Evolutionary conservation across 2,113 vertebrate genomes (phyloP).

Genomic region (human (Homo sapiens)): DNA sequence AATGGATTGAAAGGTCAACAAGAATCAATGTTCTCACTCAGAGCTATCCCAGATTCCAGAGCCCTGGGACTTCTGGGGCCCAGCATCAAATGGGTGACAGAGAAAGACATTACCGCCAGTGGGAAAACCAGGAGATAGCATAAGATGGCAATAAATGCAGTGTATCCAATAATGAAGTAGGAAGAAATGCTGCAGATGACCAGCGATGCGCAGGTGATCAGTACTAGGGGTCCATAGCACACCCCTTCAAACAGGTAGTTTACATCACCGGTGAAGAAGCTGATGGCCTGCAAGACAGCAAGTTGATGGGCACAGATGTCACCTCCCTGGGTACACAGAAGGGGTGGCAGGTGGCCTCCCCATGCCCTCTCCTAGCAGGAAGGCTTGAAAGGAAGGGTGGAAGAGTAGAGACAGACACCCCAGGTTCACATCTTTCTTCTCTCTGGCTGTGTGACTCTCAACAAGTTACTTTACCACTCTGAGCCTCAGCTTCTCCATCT

Average conservation of each 20-base stretch:
- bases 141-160: neutral
- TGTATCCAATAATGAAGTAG: neutral
- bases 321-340: neutral
- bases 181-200: neutral
- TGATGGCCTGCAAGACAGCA: constrained; percentile 47
- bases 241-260: constrained; percentile 33
- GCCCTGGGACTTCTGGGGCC: neutral
- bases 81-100: neutral
- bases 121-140: constrained; percentile 22
- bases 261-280: neutral
- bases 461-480: neutral
- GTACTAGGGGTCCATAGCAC: neutral
- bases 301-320: neutral
- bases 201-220: rapidly evolving
- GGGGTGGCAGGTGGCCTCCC: neutral
- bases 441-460: neutral
- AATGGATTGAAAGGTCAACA: neutral
- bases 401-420: neutral
- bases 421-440: neutral
- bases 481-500: neutral
- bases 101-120: neutral
- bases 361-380: neutral
- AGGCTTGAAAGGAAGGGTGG: neutral
- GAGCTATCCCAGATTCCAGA: neutral
- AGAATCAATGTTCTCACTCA: neutral